Base-by-base conservation (phyloP, 2,797 vertebrate genomes). In the Neosilurus hyrtlii region DNA sequence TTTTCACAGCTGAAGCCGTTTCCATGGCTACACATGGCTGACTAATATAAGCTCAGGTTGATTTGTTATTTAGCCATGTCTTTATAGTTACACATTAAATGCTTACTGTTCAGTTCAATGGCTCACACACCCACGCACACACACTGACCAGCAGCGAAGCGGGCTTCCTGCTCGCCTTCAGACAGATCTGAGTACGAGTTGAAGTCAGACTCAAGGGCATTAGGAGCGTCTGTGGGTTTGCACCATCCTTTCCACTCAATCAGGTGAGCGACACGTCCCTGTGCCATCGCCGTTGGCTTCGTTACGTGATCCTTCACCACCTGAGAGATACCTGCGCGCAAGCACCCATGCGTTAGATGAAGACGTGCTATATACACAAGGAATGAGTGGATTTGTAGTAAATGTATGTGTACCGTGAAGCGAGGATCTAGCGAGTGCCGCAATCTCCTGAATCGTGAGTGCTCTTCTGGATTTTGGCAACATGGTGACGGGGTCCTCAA, bases 171-270 rank as follows among this genome's bases (percentile, higher is more conserved):
- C 85, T 99, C 98, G 5, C 97, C 97, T 92, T 99, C 98, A 0
- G 95, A 96, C 88, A 99, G 95, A 91, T 98, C 97, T 0, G 97
- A 98, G 91, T 99, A 99, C 15, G 97, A 98, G 90, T 95, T 97
- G 91, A 98, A 96, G 88, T 98, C 96, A 14, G 96, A 95, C 79
- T 98, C 97, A 82, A 96, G 91, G 24, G 96, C 95, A 0, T 93
- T 89, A 0, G 97, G 95, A 0, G 96, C 93, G 86, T 99, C 98
- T 2, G 94, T 96, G 0, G 97, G 98, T 89, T 96, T 98, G 87
- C 96, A 96, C 97, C 98, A 98, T 77, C 98, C 98, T 88, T 99
- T 99, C 98, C 98, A 99, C 90, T 99, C 98, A 0, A 99, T 99
- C 72, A 99, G 95, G 85, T 98, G 98, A 79, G 98, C 98, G 0